These are phyloP conservation scores for Leptinotarsa peninsularis DNA, from an alignment of 2,888 invertebrate genomes.

Conservation along the genomic window DNA sequence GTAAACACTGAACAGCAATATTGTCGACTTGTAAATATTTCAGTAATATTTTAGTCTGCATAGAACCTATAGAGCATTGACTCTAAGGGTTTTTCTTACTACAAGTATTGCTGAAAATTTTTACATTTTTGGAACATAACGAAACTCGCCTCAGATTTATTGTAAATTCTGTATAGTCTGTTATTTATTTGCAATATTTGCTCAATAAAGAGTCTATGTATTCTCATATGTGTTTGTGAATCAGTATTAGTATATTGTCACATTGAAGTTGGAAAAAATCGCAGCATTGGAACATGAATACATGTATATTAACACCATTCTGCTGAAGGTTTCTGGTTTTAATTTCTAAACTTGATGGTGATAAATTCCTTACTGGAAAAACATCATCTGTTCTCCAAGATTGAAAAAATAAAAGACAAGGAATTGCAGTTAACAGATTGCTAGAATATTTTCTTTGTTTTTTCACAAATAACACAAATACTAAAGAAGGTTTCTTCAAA, in stretches of 20 bases:
- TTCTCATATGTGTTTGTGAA: neutral
- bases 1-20: conserved; percentile 31
- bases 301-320: too few species aligned
- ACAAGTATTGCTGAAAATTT: conserved; percentile 34
- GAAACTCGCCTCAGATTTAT: conserved; percentile 11
- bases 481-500: too few species aligned
- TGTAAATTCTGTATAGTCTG: conserved; percentile 27
- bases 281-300: too few species aligned
- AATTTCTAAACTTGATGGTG: too few species aligned
- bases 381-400: too few species aligned
- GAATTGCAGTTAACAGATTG: too few species aligned
- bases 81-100: conserved; percentile 24
- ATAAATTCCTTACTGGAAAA: too few species aligned
- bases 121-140: conserved; percentile 23
- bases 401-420: too few species aligned
- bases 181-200: conserved; percentile 43
- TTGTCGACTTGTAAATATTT: conserved; percentile 27
- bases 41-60: conserved; percentile 24
- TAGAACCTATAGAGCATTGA: neutral
- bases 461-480: too few species aligned
- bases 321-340: too few species aligned
- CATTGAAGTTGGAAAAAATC: too few species aligned
- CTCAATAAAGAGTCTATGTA: conserved; percentile 44
- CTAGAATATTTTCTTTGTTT: too few species aligned
- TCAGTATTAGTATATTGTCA: neutral